Percentiles rank a stretch among this genome's conserved stretches.
These are phyloP conservation scores for Erebia ligea DNA, from an alignment of 2,888 invertebrate genomes.

Conservation along the genomic window DNA sequence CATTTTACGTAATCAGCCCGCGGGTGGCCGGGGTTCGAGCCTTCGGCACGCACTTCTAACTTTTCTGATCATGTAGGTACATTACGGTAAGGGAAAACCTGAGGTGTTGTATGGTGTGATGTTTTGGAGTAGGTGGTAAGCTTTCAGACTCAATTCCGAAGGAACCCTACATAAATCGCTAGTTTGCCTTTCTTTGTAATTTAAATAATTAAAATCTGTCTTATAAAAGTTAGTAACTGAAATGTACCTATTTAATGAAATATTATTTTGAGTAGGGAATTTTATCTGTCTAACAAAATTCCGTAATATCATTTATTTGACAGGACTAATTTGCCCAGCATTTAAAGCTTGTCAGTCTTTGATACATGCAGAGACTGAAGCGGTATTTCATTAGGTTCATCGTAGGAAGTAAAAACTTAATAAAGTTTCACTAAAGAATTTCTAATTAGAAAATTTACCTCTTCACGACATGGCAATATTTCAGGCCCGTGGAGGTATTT, in stretches of 20 bases:
- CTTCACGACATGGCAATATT: slow-evolving; percentile 83
- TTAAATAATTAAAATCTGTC: too few relatives aligned
- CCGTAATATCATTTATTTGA: not conserved
- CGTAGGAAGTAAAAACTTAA: slow-evolving; percentile 81
- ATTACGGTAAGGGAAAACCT: too few relatives aligned
- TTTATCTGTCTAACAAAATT: slow-evolving; percentile 14
- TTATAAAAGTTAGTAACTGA: too few relatives aligned
- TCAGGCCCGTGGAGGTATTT: slow-evolving; percentile 82
- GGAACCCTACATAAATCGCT: too few relatives aligned
- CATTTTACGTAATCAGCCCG: too few relatives aligned
- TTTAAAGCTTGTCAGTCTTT: slow-evolving; percentile 40
- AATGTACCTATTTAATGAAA: slow-evolving; percentile 20
- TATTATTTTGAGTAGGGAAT: slow-evolving; percentile 12
- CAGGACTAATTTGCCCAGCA: slow-evolving; percentile 4
- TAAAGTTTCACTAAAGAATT: slow-evolving; percentile 81
- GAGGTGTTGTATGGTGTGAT: too few relatives aligned
- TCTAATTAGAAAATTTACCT: slow-evolving; percentile 83
- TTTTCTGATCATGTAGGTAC: too few relatives aligned
- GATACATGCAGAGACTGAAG: slow-evolving; percentile 60
- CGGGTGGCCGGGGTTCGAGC: too few relatives aligned
- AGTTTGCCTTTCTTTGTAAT: too few relatives aligned
- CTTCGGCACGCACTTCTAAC: too few relatives aligned
- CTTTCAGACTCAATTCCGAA: too few relatives aligned
- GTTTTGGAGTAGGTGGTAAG: too few relatives aligned
- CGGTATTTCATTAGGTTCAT: slow-evolving; percentile 78